These are phyloP conservation scores for Conus ventricosus DNA, from an alignment of 1,140 invertebrate genomes.

Conservation along the genomic window DNA sequence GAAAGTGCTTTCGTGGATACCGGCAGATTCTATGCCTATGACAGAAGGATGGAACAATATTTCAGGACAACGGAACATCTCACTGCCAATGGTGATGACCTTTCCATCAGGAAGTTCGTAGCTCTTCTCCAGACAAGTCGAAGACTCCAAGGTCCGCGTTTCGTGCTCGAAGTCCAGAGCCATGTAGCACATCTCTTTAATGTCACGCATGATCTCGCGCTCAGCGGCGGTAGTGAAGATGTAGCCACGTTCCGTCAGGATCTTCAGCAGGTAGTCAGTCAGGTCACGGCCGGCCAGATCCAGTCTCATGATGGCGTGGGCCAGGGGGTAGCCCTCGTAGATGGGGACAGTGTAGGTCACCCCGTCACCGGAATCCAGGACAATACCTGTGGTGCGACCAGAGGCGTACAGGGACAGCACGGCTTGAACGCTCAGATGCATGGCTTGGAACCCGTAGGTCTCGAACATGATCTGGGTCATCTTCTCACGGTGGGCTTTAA, in stretches of 20 bases:
- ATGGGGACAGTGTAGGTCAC: slow-evolving; percentile 93
- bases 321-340: slow-evolving; percentile 89
- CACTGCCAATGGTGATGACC: slow-evolving; percentile 96
- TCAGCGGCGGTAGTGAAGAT: slow-evolving; percentile 89
- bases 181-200: slow-evolving; percentile 92
- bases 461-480: slow-evolving; percentile 81
- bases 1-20: slow-evolving; percentile 80
- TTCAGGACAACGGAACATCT: slow-evolving; percentile 90
- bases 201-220: slow-evolving; percentile 78
- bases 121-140: slow-evolving; percentile 62
- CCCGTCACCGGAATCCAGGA: slow-evolving; percentile 93
- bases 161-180: slow-evolving; percentile 93
- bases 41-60: slow-evolving; percentile 83
- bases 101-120: slow-evolving; percentile 76
- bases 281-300: slow-evolving; percentile 94
- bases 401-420: slow-evolving; percentile 94
- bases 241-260: slow-evolving; percentile 94
- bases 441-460: slow-evolving; percentile 87
- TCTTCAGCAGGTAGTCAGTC: slow-evolving; percentile 96
- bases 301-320: slow-evolving; percentile 87
- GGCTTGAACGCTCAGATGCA: slow-evolving; percentile 82
- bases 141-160: slow-evolving; percentile 78
- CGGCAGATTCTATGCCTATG: slow-evolving; percentile 64
- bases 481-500: slow-evolving; percentile 72
- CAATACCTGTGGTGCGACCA: slow-evolving; percentile 95